These are phyloP conservation scores for Dermochelys coriacea DNA, from an alignment of 2,797 vertebrate genomes.

Conservation along the genomic window DNA sequence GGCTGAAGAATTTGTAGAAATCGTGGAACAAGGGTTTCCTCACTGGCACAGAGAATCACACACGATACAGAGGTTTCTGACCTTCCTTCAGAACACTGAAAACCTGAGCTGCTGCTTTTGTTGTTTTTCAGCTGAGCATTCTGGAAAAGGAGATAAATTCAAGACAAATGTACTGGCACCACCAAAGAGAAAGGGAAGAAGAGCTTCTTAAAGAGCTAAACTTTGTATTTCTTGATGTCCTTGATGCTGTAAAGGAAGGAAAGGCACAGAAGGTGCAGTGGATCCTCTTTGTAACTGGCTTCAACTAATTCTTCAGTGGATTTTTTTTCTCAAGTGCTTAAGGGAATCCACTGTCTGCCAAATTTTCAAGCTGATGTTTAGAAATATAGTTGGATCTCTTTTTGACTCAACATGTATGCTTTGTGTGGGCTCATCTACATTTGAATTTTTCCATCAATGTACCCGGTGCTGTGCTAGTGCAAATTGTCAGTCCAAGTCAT, in stretches of 20 bases:
- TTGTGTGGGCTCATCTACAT: not conserved
- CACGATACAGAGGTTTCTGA: not conserved
- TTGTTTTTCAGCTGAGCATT: slow-evolving; percentile 79
- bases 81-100: not conserved
- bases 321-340: not conserved
- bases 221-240: slow-evolving; percentile 67
- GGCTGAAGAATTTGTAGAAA: not conserved
- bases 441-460: not conserved
- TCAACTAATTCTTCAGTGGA: not conserved
- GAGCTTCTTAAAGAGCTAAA: slow-evolving; percentile 81
- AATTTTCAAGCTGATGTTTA: not conserved
- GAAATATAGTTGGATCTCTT: not conserved
- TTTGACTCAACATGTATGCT: not conserved
- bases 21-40: not conserved
- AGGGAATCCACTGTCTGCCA: not conserved
- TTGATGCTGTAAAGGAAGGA: slow-evolving; percentile 55
- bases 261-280: slow-evolving; percentile 64
- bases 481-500: not conserved
- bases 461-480: not conserved
- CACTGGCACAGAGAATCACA: not conserved
- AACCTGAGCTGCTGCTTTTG: not conserved
- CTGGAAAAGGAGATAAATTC: slow-evolving; percentile 84
- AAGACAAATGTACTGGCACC: slow-evolving; percentile 82
- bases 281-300: not conserved
- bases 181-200: slow-evolving; percentile 85